A percentile compares a stretch with the other conserved stretches of the same genome.
Evolutionary conservation across 2,113 vertebrate genomes (phyloP).

Genomic region (Microtus richardsoni): DNA sequence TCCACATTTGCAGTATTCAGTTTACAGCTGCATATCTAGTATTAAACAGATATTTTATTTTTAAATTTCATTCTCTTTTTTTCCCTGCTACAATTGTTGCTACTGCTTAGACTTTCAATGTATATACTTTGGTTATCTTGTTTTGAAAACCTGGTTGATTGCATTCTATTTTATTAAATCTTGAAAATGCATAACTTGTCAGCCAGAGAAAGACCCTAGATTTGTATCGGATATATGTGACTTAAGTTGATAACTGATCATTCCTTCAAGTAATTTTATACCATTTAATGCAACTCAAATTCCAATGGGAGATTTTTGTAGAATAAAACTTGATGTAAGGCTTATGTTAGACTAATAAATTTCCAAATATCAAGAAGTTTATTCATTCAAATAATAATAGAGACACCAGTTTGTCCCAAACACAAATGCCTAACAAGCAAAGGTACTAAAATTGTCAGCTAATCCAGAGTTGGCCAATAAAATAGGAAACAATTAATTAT

Average conservation of each 20-base stretch:
- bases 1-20: too few relatives aligned
- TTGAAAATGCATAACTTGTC: background rate
- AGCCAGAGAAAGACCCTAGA: background rate
- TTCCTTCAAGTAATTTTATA: background rate
- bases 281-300: background rate
- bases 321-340: constrained; percentile 12
- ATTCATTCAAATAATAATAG: background rate
- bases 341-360: background rate
- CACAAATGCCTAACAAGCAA: background rate
- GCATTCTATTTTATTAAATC: background rate
- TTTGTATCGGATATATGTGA: background rate
- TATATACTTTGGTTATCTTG: too few relatives aligned
- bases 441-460: background rate
- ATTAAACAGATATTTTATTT: background rate
- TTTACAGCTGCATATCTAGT: background rate
- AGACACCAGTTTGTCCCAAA: background rate
- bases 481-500: background rate
- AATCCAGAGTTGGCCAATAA: background rate
- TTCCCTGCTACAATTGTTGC: too few relatives aligned
- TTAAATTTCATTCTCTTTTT: too few relatives aligned
- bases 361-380: background rate
- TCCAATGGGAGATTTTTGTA: background rate
- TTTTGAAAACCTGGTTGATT: background rate
- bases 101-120: too few relatives aligned
- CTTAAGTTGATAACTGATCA: background rate